phyloP scores from a whole-genome alignment of 2,113 vertebrate genomes.

The Aegithalos caudatus region DNA sequence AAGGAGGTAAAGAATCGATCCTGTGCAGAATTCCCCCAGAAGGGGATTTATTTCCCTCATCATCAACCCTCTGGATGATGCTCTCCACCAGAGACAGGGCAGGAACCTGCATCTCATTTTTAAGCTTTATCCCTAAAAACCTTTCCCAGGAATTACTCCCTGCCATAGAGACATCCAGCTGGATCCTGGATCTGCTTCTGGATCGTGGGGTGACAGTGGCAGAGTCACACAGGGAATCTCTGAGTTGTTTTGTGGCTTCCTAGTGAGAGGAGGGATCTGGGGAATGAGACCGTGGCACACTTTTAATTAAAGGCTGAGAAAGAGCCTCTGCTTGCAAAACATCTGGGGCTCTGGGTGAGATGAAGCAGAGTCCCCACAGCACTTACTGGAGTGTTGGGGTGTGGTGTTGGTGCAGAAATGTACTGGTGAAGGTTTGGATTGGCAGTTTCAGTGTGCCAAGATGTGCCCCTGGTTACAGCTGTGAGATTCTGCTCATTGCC shows the following conservation, averaged over 20 bases:
- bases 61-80: not conserved
- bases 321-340: not conserved
- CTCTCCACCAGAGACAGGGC: not conserved
- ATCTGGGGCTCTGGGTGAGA: not conserved
- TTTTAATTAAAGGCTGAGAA: not conserved
- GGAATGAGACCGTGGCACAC: not conserved
- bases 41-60: not conserved
- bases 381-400: rapidly evolving
- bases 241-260: not conserved
- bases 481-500: not conserved
- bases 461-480: not conserved
- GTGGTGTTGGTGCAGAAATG: not conserved
- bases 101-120: not conserved
- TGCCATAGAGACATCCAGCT: rapidly evolving
- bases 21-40: not conserved
- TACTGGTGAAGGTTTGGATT: not conserved
- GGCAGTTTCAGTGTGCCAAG: rapidly evolving
- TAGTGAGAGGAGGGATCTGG: not conserved
- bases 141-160: not conserved
- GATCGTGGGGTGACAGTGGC: not conserved
- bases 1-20: rapidly evolving
- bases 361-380: rapidly evolving
- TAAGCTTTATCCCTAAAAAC: not conserved
- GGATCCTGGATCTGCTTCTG: not conserved
- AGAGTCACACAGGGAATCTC: rapidly evolving